Evolutionary conservation across 1,140 invertebrate genomes (phyloP), one percentile per base, ranked within the genome.

Genomic region (Drosophila nigromelanica): DNA sequence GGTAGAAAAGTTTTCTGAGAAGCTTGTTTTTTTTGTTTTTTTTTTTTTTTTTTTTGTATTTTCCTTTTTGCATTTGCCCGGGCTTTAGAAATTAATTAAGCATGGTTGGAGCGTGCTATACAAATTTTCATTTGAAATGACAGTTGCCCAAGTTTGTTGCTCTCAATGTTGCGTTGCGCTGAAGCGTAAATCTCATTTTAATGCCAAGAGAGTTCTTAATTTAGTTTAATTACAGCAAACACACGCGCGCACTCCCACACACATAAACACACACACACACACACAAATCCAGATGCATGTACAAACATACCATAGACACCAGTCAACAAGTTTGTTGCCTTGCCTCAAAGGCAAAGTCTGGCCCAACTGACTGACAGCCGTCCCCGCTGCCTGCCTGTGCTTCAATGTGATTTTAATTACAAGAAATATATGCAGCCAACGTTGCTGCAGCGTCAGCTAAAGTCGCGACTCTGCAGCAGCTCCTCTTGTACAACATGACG

Each of bases 111-210:
- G 55, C 43, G 73, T 62, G 50, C 72, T 72, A 56, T 74, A 73
- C 76, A 80, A 85, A 85, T 83, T 76, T 80, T 82, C 80, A 87
- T 87, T 75, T 76, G 63, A 81, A 85, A 85, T 85, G 81, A 81
- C 82, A 87, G 85, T 85, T 85, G 66, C 43, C 82, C 80, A 85
- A 85, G 81, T 85, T 87, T 73, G 70, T 78, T 71, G 69, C 78
- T 74, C 73, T 85, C 78, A 80, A 78, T 81, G 70, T 68, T 73
- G 54, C 40, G 40, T 60, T 71, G 76, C 85, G 63, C 76, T 87
- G 80, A 80, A 83, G 83, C 83, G 83, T 89, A 87, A 87, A 87
- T 87, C 83, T 89, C 83, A 89, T 87, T 87, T 87, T 87, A 87
- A 87, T 87, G 82, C 69, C 82, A 87, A 87, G 82, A 82, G 82